Evolutionary conservation across 2,113 vertebrate species (phyloP).

Genomic region (Nycticorax nycticorax): DNA sequence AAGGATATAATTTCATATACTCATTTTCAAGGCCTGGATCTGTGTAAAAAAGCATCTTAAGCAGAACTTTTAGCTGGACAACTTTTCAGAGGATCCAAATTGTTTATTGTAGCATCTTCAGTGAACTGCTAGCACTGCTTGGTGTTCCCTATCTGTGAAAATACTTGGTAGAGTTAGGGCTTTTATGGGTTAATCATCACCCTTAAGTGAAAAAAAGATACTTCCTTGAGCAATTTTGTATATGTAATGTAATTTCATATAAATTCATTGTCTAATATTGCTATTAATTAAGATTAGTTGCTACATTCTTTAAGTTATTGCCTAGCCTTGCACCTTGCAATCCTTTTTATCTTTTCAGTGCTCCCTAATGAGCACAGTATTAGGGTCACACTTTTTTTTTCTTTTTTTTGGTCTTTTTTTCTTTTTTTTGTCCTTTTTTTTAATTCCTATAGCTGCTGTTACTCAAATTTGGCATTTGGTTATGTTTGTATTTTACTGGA

Average conservation of each 20-base stretch:
- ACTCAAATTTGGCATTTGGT: not conserved
- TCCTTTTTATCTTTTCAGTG: not conserved
- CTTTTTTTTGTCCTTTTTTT: not conserved
- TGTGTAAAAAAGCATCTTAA: not conserved
- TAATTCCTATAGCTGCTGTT: not conserved
- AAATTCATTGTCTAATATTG: not conserved
- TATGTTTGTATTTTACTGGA: not conserved
- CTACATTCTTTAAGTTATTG: not conserved
- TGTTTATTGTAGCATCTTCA: not conserved
- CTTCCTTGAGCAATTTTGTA: not conserved
- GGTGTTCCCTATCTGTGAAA: not conserved
- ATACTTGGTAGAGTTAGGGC: not conserved
- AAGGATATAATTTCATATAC: not conserved
- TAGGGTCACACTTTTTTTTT: not conserved
- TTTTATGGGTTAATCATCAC: not conserved
- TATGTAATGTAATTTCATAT: not conserved
- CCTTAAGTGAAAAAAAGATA: not conserved
- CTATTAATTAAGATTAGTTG: not conserved
- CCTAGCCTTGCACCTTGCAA: not conserved
- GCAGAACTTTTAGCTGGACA: not conserved
- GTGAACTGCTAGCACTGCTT: not conserved
- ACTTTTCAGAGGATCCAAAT: not conserved
- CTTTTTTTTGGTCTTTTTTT: not conserved
- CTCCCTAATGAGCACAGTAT: not conserved
- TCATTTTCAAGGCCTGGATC: not conserved